Evolutionary conservation across 2,888 invertebrate genomes (phyloP).

Genomic region (Sinodicranocentrus sp.): DNA sequence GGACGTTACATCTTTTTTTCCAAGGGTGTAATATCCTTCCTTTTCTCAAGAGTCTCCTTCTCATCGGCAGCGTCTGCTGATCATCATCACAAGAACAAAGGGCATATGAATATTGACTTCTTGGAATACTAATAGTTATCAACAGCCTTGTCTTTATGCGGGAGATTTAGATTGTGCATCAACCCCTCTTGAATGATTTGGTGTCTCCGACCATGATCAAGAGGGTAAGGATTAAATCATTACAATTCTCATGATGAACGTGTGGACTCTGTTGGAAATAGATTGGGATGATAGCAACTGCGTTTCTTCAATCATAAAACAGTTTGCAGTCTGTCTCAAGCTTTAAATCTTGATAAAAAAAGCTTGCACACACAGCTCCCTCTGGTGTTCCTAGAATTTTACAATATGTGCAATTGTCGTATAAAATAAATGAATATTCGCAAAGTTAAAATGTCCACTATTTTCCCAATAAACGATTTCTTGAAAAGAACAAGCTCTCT

Average conservation of each 20-base stretch:
- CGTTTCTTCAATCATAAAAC: neutral
- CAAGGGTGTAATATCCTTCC: slow-evolving; percentile 17
- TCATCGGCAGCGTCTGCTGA: neutral
- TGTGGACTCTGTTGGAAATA: slow-evolving; percentile 57
- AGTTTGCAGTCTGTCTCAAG: slow-evolving; percentile 8
- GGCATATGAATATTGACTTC: neutral
- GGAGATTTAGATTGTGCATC: neutral
- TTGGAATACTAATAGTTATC: neutral
- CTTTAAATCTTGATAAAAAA: neutral
- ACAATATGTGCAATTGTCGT: too few relatives aligned
- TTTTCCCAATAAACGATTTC: too few relatives aligned
- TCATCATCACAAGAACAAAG: neutral
- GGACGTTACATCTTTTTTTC: neutral
- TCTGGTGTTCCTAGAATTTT: too few relatives aligned
- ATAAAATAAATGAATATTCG: too few relatives aligned
- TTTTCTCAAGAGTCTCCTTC: neutral
- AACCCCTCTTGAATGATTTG: slow-evolving; percentile 35
- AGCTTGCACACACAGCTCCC: too few relatives aligned
- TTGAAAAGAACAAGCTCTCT: too few relatives aligned
- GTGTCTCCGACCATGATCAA: slow-evolving; percentile 38
- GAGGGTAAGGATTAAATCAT: slow-evolving; percentile 62
- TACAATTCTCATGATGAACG: slow-evolving; percentile 61
- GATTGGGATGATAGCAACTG: slow-evolving; percentile 33
- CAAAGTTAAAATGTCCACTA: too few relatives aligned
- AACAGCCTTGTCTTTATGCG: neutral